Conservation (phyloP, 2,888 invertebrate species). For the Myathropa florea region DNA sequence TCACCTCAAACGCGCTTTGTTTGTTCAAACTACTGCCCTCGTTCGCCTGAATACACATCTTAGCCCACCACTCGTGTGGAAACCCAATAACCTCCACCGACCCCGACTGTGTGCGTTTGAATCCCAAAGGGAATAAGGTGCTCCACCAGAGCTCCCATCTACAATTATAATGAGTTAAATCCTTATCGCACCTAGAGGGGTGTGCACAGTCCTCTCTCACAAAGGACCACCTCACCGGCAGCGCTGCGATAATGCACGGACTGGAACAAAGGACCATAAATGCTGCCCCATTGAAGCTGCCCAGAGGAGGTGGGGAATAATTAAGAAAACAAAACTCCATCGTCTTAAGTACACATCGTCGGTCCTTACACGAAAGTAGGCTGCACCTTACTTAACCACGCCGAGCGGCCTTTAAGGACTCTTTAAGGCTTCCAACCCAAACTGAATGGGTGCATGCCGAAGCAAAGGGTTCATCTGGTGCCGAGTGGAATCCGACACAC, state of each 20-base stretch:
- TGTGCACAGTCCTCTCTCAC: not conserved
- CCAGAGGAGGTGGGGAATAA: not conserved
- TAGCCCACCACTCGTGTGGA: not conserved
- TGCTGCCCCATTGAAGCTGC: not conserved
- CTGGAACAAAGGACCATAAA: not conserved
- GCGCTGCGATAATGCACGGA: not conserved
- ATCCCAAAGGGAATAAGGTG: conserved; percentile 9
- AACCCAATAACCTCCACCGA: not conserved
- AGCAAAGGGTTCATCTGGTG: not conserved
- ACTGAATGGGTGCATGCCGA: not conserved
- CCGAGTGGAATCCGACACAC: not conserved
- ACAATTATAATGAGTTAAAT: conserved; percentile 58
- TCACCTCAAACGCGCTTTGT: not conserved
- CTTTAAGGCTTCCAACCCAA: not conserved
- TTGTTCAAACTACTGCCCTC: not conserved
- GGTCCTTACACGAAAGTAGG: conserved; percentile 21
- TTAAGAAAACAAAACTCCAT: conserved; percentile 24
- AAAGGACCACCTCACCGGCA: too few species aligned
- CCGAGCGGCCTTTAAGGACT: not conserved
- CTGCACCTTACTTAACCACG: not conserved
- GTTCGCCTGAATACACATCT: not conserved
- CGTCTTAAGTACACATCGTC: conserved; percentile 27
- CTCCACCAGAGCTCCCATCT: conserved; percentile 16
- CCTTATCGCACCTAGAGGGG: conserved; percentile 18
- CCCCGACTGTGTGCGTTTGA: not conserved